Conservation (phyloP, 1,140 invertebrate genomes). For the Holcopasites calliopsidis region DNA sequence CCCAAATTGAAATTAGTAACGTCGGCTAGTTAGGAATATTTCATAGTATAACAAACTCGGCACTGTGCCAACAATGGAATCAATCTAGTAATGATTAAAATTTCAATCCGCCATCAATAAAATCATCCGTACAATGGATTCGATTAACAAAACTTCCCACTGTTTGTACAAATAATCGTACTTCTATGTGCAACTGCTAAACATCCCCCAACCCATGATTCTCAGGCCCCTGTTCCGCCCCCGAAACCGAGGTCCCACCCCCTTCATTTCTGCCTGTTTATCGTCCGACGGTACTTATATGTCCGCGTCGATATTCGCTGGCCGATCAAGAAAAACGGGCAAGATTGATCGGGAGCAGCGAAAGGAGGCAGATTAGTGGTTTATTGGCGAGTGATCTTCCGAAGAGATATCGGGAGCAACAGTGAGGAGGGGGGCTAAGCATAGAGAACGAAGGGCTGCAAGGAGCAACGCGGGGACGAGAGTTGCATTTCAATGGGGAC, state of each 20-base stretch:
- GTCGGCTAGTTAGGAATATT: too few relatives aligned
- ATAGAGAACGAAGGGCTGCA: slow-evolving; percentile 42
- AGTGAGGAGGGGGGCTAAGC: slow-evolving; percentile 14
- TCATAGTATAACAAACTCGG: too few relatives aligned
- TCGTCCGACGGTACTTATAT: slow-evolving; percentile 37
- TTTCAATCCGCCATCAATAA: too few relatives aligned
- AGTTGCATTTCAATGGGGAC: slow-evolving; percentile 72
- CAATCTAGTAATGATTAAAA: too few relatives aligned
- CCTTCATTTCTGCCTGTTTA: background rate
- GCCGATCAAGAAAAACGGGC: slow-evolving; percentile 51
- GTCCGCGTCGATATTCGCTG: slow-evolving; percentile 24
- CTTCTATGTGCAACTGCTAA: background rate
- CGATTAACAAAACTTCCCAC: too few relatives aligned
- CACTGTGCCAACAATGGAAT: too few relatives aligned
- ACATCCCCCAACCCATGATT: background rate
- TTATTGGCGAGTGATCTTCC: slow-evolving; percentile 65
- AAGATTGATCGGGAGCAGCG: slow-evolving; percentile 63
- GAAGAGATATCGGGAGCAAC: slow-evolving; percentile 31
- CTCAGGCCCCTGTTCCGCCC: background rate
- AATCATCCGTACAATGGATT: too few relatives aligned
- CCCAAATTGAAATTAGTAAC: too few relatives aligned
- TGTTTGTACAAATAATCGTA: too few relatives aligned
- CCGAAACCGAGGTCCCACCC: background rate
- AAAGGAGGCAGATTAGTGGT: slow-evolving; percentile 67
- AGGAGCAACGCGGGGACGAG: slow-evolving; percentile 65